These are phyloP conservation scores for Agriopis leucophaearia DNA, from an alignment of 2,888 invertebrate species.

Conservation along the genomic window DNA sequence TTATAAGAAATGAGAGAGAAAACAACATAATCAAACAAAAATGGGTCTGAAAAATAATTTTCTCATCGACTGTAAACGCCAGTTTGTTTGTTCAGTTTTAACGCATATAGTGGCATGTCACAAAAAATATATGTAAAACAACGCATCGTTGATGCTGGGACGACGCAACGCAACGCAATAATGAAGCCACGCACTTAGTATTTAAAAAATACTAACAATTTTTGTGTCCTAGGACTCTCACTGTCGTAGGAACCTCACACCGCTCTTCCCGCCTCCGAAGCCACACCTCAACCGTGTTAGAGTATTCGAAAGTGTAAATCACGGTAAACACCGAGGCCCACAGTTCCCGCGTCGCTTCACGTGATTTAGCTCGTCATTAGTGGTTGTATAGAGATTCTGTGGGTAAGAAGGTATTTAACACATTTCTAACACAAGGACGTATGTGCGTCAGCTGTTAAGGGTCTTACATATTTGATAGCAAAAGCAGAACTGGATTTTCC, in stretches of 20 bases:
- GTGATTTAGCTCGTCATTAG: constrained; percentile 85
- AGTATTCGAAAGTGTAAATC: constrained; percentile 77
- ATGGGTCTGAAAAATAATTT: too few species aligned
- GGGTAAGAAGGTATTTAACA: constrained; percentile 22
- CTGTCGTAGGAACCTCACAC: background rate
- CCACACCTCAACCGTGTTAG: constrained; percentile 52
- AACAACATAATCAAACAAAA: too few species aligned
- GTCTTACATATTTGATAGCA: background rate
- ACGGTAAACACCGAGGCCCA: constrained; percentile 69
- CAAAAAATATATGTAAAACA: too few species aligned
- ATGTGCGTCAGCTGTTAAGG: background rate
- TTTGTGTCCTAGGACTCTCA: background rate
- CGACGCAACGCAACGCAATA: too few species aligned
- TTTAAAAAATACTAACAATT: too few species aligned
- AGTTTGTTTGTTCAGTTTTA: too few species aligned
- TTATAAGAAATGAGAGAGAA: too few species aligned
- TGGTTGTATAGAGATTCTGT: constrained; percentile 50
- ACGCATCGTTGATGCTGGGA: too few species aligned
- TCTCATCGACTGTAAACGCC: too few species aligned
- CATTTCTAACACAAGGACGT: background rate
- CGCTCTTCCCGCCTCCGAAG: constrained; percentile 21
- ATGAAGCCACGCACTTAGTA: too few species aligned
- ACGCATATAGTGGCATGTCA: too few species aligned
- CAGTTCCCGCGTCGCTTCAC: constrained; percentile 67
- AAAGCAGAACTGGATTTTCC: too few species aligned